Conservation (phyloP, 37 sponge, comb jelly and placozoan genomes). For the Beroe ovata region DNA sequence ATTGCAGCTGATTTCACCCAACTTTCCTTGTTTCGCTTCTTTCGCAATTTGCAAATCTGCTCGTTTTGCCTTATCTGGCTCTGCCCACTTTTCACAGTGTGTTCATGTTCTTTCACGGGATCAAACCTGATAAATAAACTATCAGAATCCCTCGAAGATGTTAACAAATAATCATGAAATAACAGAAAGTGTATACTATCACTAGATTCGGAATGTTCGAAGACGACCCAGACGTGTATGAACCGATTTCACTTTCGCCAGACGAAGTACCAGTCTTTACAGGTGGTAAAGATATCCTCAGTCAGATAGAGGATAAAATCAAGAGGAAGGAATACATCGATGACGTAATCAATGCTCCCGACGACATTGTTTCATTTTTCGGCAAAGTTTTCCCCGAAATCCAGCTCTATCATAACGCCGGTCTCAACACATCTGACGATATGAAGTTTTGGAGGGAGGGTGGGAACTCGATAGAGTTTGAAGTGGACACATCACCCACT, state of each 20-base stretch:
- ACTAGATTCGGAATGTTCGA: background rate
- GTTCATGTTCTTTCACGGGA: too few species aligned
- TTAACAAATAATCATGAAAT: too few species aligned
- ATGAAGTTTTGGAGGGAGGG: background rate
- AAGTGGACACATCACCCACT: background rate
- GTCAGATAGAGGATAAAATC: background rate
- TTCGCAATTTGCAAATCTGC: too few species aligned
- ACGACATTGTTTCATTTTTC: conserved; percentile 4
- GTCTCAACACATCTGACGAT: conserved; percentile 17
- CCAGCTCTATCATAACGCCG: background rate
- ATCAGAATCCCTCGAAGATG: too few species aligned
- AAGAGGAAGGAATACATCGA: background rate
- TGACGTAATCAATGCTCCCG: conserved; percentile 7
- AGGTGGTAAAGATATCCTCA: background rate
- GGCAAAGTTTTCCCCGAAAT: conserved; percentile 52
- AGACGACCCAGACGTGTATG: background rate
- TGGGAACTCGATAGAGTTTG: background rate
- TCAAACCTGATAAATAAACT: too few species aligned
- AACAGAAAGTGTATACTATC: too few species aligned
- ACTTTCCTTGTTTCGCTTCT: too few species aligned
- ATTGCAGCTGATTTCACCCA: too few species aligned
- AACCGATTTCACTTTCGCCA: background rate
- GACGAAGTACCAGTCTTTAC: background rate
- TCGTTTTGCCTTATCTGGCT: too few species aligned
- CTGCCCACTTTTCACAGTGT: too few species aligned